Evolutionary conservation across 2,888 invertebrate genomes (phyloP).

Genomic region (Chouioia cunea): DNA sequence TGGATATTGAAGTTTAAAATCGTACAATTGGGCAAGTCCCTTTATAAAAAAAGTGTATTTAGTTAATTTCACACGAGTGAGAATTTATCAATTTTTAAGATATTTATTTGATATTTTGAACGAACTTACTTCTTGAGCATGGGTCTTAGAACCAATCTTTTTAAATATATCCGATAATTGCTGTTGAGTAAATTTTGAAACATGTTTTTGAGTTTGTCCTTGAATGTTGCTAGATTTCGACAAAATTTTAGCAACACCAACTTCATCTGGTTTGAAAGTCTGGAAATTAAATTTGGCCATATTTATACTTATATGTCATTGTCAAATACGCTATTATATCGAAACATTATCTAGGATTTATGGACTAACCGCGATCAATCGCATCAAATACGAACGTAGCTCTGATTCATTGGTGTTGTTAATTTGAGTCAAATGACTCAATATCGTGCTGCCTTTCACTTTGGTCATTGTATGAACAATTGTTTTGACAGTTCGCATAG

Average conservation of each 20-base stretch:
- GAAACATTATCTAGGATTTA: no score
- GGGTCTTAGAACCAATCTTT: constrained; percentile 90
- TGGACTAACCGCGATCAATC: constrained; percentile 78
- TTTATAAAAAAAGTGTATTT: constrained; percentile 60
- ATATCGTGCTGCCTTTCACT: constrained; percentile 85
- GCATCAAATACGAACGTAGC: constrained; percentile 86
- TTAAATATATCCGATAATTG: constrained; percentile 90
- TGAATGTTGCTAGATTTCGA: constrained; percentile 57
- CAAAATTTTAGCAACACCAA: constrained; percentile 56
- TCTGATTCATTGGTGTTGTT: constrained; percentile 87
- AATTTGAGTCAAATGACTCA: constrained; percentile 83
- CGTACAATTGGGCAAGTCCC: constrained; percentile 85
- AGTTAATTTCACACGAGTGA: not conserved
- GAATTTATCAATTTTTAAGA: not conserved
- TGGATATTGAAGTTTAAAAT: constrained; percentile 82
- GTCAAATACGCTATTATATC: no score
- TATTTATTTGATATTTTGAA: not conserved
- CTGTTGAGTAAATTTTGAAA: constrained; percentile 87
- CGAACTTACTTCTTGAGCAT: constrained; percentile 73
- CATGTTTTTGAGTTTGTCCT: constrained; percentile 69
- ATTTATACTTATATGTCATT: not conserved
- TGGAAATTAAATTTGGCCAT: constrained; percentile 51
- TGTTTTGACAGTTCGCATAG: constrained; percentile 92
- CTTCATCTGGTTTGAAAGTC: constrained; percentile 70
- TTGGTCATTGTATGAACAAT: constrained; percentile 92